Base-by-base conservation (phyloP, 1,140 invertebrate species). In the Adoxophyes honmai region DNA sequence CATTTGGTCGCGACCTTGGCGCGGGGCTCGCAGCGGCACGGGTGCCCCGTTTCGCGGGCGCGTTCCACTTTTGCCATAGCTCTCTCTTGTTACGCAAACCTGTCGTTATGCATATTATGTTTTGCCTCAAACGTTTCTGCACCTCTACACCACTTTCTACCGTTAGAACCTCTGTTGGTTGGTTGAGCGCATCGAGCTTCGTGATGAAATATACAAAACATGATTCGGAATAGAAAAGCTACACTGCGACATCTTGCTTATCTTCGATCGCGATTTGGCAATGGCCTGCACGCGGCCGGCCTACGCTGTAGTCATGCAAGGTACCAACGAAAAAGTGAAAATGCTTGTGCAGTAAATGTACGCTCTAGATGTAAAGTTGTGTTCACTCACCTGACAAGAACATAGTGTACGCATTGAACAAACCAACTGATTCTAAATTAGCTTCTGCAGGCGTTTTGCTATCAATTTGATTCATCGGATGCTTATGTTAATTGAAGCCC, bases 11-110 rank as follows among this genome's bases (percentile, higher is more conserved):
- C 70, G 76, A 80, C 79, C 81, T 83, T 83, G 78, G 64, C 51
- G 69, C 73, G 69, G 75, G 66, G 56, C 15, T 34, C 77, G 75
- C 2, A 28, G 6, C 67, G 58, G 63, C 57, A 60, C 64, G 52
- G 62, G 60, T 71, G 76, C 68, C 67, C 69, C 60, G 73, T 74
- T 83, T 78, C 68, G 77, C 76, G 76, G 72, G 68, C 75, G 72
- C 71, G 82, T 85, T 80, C 83, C 62, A 83, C 80, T 82, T 86
- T 73, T 70, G 70, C 68, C 59, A 39, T 74, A 77, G 77, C 81
- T 86, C 83, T 86, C 83, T 86, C 83, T 85, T 81, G 77, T 86
- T 86, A 85, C 83, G 83, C 80, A 86, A 86, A 85, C 75, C 65
- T 73, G 76, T 70, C 77, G 81, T 85, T 83, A 84, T 83, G 81